Base-by-base conservation (phyloP, 2,113 vertebrate genomes). In the Xiphias gladius region DNA sequence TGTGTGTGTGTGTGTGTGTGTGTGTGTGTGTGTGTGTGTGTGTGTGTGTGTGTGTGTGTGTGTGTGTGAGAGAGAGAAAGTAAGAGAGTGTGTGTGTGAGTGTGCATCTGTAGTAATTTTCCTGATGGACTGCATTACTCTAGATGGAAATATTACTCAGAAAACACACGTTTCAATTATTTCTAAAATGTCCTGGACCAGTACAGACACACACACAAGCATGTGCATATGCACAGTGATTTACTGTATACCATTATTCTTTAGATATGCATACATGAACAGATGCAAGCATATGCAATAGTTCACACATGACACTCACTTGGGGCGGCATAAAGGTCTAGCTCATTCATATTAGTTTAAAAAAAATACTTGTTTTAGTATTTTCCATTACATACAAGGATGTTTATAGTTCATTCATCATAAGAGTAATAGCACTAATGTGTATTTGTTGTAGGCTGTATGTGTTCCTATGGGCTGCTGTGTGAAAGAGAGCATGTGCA, bases 151-250 rank as follows among this genome's bases (percentile, higher is more conserved):
- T 76, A 73, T 84, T 80, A 88, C 73, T 88, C 72, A 80, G 62
- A 84, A 91, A 88, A 87, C 57, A 83, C 72, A 79, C 73, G 73
- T 85, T 88, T 85, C 32, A 79, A 64, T 90, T 85, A 79, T 73
- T 85, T 41, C 67, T 69, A 37, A 88, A 87, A 80, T 85, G 73
- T 66, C 30, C 46, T 4, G 32, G 7, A 46, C 30, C 50, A 35
- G 7, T 50, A 58, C 71, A 58, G 0, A 58, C 78, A 61, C 22
- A 28, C 35, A 57, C 58, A 77, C 57, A 13, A 41, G 57, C 57
- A 37, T 41, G 32, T 65, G 39, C 64, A 70, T 26, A 73, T 6
- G 32, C 55, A 76, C 24, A 0, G n/a, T 30, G 57, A 67, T 48
- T 7, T 64, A 46, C 28, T 78, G 41, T 48, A 10, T 12, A 62